These are phyloP conservation scores for Harpagus bidentatus DNA, from an alignment of 2,113 vertebrate genomes.

Conservation along the genomic window DNA sequence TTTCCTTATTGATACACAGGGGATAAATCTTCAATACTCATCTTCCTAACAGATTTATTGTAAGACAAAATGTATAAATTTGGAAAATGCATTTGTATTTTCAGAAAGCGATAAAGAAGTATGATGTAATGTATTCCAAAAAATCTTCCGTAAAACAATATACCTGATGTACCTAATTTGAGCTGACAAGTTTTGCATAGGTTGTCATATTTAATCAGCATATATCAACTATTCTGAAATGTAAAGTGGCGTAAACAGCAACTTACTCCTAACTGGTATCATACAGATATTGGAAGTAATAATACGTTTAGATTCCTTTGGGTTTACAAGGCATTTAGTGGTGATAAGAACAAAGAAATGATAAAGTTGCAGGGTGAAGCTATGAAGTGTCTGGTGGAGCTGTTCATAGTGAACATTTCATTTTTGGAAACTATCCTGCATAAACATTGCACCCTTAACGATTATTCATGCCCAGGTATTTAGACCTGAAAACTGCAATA, in stretches of 20 bases:
- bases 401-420: background rate
- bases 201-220: background rate
- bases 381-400: background rate
- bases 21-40: background rate
- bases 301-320: background rate
- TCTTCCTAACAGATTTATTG: background rate
- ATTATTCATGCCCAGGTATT: background rate
- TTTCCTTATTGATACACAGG: background rate
- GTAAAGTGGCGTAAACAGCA: background rate
- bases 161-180: background rate
- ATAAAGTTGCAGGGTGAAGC: background rate
- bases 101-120: background rate
- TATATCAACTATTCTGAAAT: background rate
- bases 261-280: background rate
- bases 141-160: background rate
- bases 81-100: background rate
- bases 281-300: background rate
- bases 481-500: background rate
- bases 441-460: background rate
- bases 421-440: background rate
- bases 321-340: background rate
- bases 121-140: background rate
- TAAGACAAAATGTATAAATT: background rate
- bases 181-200: background rate
- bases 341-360: background rate